A percentile compares a stretch with the other conserved stretches of the same genome.
Conservation (phyloP, 2,113 vertebrate species). For the Serilophus lunatus region DNA sequence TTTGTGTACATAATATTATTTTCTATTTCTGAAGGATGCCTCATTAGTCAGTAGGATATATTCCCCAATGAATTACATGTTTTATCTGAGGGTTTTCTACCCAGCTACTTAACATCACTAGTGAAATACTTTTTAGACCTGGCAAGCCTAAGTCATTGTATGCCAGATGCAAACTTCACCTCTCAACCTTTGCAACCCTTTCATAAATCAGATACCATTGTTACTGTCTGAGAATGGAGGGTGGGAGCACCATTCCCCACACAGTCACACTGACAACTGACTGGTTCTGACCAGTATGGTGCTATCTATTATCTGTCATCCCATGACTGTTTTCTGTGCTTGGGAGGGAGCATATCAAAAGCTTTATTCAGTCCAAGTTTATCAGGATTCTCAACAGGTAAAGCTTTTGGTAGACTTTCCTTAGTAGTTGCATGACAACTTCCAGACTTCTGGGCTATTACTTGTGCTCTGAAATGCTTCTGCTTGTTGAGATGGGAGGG, state of each 20-base stretch:
- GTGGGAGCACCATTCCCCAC: background rate
- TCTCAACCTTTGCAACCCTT: background rate
- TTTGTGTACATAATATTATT: background rate
- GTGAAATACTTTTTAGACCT: background rate
- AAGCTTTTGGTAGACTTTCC: background rate
- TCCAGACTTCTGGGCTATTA: background rate
- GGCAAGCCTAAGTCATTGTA: background rate
- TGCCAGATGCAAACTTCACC: background rate
- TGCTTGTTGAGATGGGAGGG: background rate
- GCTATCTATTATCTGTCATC: background rate
- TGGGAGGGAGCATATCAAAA: background rate
- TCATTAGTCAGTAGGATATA: background rate
- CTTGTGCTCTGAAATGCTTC: background rate
- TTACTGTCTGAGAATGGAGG: background rate
- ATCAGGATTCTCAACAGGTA: background rate
- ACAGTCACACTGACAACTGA: background rate
- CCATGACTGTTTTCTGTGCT: background rate
- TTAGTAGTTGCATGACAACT: background rate
- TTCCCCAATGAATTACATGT: background rate
- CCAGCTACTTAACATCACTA: background rate
- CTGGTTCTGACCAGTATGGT: background rate
- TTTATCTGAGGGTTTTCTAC: background rate
- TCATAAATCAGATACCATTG: background rate
- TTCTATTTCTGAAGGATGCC: background rate
- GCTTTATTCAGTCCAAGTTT: background rate